Evolutionary conservation across 1,140 invertebrate species (phyloP).

Genomic region (Antheraea mylitta): DNA sequence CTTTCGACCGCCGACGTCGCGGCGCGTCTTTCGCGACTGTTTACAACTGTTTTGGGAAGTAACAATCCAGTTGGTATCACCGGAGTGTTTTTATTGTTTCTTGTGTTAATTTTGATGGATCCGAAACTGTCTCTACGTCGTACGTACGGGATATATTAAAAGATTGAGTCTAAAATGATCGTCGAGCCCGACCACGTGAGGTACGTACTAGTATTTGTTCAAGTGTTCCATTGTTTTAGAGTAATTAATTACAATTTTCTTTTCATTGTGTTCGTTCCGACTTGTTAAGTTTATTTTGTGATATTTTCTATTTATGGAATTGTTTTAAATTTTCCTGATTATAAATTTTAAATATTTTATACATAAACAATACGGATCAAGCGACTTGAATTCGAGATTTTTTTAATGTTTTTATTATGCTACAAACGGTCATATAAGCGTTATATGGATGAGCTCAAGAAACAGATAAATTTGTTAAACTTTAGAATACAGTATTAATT

Average conservation of each 20-base stretch:
- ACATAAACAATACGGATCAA: not conserved
- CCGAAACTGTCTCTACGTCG: slow-evolving; percentile 37
- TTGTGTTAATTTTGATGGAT: slow-evolving; percentile 69
- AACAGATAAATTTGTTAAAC: not conserved
- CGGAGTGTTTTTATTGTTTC: slow-evolving; percentile 34
- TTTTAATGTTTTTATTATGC: too few relatives aligned
- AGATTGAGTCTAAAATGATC: slow-evolving; percentile 73
- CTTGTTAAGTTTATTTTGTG: slow-evolving; percentile 4
- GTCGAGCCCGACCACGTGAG: slow-evolving; percentile 73
- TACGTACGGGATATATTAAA: slow-evolving; percentile 54
- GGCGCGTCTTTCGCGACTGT: slow-evolving; percentile 74
- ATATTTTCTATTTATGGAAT: not conserved
- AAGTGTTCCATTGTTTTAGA: slow-evolving; percentile 44
- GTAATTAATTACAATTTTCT: slow-evolving; percentile 25
- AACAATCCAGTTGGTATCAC: slow-evolving; percentile 22
- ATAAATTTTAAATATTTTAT: not conserved
- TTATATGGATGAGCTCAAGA: not conserved
- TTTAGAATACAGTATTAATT: slow-evolving; percentile 5
- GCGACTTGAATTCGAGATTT: too few relatives aligned
- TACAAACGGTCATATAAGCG: not conserved
- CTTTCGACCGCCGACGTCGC: slow-evolving; percentile 59
- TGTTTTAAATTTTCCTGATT: not conserved
- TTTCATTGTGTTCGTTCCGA: slow-evolving; percentile 21
- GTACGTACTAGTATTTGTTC: slow-evolving; percentile 59
- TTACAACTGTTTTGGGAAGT: slow-evolving; percentile 63